Conservation (phyloP, 1,140 invertebrate genomes). For the Caerostris extrusa region DNA sequence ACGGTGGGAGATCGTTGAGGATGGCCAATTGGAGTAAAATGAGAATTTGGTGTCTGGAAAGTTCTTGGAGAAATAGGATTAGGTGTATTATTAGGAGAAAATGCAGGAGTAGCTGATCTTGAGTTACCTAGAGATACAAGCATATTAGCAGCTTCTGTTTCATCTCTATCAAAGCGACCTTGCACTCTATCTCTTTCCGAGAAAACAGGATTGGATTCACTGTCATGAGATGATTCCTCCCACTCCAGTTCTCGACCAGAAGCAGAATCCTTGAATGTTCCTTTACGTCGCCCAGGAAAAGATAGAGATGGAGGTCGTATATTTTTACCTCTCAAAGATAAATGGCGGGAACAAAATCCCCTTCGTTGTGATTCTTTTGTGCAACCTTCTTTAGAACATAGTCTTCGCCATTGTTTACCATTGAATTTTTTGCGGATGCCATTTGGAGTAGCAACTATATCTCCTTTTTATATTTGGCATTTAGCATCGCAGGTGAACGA, state of each 20-base stretch:
- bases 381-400: constrained; percentile 97
- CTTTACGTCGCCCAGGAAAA: constrained; percentile 79
- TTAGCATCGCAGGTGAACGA: constrained; percentile 92
- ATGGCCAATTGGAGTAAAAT: constrained; percentile 72
- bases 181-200: constrained; percentile 84
- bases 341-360: constrained; percentile 97
- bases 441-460: constrained; percentile 97
- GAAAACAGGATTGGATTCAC: constrained; percentile 91
- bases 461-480: constrained; percentile 97
- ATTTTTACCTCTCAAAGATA: constrained; percentile 91
- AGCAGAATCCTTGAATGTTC: constrained; percentile 81
- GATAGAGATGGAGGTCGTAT: constrained; percentile 81
- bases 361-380: constrained; percentile 98
- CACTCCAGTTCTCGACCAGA: constrained; percentile 86
- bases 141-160: constrained; percentile 98
- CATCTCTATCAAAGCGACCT: constrained; percentile 92
- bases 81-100: constrained; percentile 86
- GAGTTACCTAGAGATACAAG: constrained; percentile 96
- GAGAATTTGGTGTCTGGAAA: constrained; percentile 64
- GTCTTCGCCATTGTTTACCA: constrained; percentile 98
- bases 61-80: constrained; percentile 74
- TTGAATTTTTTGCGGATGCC: constrained; percentile 99
- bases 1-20: constrained; percentile 69
- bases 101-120: constrained; percentile 92
- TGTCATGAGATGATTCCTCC: constrained; percentile 88